Base-by-base conservation (phyloP, 2,888 invertebrate species). In the Noctuana brunneofusca region DNA sequence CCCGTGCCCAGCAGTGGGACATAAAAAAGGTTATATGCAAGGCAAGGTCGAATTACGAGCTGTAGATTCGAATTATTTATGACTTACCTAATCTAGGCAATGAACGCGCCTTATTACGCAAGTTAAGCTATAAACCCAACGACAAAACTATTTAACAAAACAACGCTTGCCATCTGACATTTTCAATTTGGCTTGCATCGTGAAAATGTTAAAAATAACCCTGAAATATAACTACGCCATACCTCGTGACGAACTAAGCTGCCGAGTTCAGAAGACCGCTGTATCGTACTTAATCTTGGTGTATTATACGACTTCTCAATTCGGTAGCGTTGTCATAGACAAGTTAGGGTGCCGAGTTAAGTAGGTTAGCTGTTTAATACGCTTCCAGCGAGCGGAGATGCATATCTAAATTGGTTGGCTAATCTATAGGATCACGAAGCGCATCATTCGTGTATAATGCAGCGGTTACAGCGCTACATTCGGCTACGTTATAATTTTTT, bases 141-240 rank as follows among this genome's bases (percentile, higher is more conserved):
- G 53, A 43, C 24, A 64, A 65, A 65, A 64, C 62, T 69, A 1
- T 11, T 1, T 32, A 43, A 43, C 43, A 43, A 43, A 43, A 43
- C 43, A 68, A 62, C 68, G 65, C 60, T 64, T 66, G 58, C 59
- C 55, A 58, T 67, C 59, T 84, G 84, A 81, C 84, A 82, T 83
- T 82, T 81, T 73, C 74, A 74, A 72, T 74, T 83, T 79, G 81
- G 81, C 81, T 75, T 75, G 69, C 74, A 72, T 71, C 70, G 71
- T 71, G 71, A 72, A 55, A 68, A 69, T 63, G 73, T 75, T 81
- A 79, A 80, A 83, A 84, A 83, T 84, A 84, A 75, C 75, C 80
- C 78, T 73, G 76, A 76, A 72, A 71, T 68, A 68, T 70, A 64
- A 66, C 49, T 58, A 43, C 43, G 9, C 41, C 16, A 49, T 24